Evolutionary conservation across 2,113 vertebrate species (phyloP), one percentile per base, ranked within the genome.

Genomic region (Cettia cetti): DNA sequence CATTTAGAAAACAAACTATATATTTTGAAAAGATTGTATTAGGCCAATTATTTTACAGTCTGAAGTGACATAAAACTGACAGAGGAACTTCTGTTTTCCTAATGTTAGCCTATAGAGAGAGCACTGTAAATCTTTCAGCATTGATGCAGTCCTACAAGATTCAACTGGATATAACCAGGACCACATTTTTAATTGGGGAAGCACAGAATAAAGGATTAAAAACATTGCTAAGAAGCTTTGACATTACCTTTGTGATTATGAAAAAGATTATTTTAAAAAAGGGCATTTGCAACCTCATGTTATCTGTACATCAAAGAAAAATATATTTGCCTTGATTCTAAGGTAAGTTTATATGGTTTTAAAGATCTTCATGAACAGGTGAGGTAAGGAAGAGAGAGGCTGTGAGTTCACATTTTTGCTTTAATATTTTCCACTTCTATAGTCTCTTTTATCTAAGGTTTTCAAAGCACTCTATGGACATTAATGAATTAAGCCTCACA

Each of bases 391-490:
- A 30, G 50, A 69, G 39, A 82, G 47, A 72, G 66, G 65, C 37
- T 94, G 45, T 31, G 50, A 77, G 54, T 50, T 95, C 71, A 70
- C 53, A 40, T 89, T 87, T 92, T 85, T 87, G 33, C 66, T 95
- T 95, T 90, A 91, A 70, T 88, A 92, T 74, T 85, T 91, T 86
- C 35, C 83, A 68, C 69, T 95, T 93, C 50, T 59, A 11, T 37
- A 90, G 90, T 95, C 92, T 92, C 75, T 97, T 97, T 96, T 89
- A 95, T 96, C 90, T 93, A 63, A 93, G 24, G 60, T 86, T 96
- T 96, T 97, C 96, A 96, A 96, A 96, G 92, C 39, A 70, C 59
- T 95, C 30, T 59, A 44, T 1, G n/a, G 82, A 86, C 90, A 81
- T 90, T 90, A 94, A 95, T 95, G 93, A 95, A 96, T 95, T 95